Percentiles rank a stretch among this genome's conserved stretches.
These are phyloP conservation scores for Limnephilus rhombicus DNA, from an alignment of 2,888 invertebrate genomes.

Conservation along the genomic window DNA sequence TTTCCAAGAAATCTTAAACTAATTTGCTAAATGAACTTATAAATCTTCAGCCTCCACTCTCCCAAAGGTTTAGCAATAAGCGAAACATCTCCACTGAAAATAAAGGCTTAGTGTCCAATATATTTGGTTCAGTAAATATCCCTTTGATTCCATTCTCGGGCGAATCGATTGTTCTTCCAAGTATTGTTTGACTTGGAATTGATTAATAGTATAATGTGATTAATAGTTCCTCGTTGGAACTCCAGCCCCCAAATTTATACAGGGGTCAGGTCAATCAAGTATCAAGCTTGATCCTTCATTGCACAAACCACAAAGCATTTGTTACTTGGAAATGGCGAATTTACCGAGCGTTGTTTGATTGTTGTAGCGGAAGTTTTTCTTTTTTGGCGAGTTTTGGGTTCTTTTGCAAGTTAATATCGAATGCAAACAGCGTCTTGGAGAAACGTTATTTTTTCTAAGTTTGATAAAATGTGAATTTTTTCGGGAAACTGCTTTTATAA, in stretches of 20 bases:
- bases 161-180: constrained; percentile 22
- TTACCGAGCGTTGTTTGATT: neutral
- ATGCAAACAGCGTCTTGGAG: neutral
- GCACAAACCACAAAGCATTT: constrained; percentile 1
- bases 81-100: neutral
- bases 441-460: neutral
- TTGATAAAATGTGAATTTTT: neutral
- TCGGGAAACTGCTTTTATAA: neutral
- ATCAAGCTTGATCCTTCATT: neutral
- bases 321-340: neutral
- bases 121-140: neutral
- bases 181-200: constrained; percentile 35
- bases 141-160: neutral
- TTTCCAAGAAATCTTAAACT: neutral
- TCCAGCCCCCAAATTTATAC: neutral
- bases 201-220: constrained; percentile 21
- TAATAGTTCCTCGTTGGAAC: constrained; percentile 16
- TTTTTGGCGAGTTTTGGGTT: neutral
- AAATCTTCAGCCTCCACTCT: neutral
- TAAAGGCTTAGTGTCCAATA: neutral
- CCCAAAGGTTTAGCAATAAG: neutral
- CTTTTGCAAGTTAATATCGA: neutral
- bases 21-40: neutral
- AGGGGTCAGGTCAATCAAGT: constrained; percentile 20
- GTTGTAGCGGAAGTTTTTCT: neutral